Percentiles rank a stretch among this genome's conserved stretches.
These are phyloP conservation scores for Cinclus cinclus DNA, from an alignment of 2,113 vertebrate species.

Conservation along the genomic window DNA sequence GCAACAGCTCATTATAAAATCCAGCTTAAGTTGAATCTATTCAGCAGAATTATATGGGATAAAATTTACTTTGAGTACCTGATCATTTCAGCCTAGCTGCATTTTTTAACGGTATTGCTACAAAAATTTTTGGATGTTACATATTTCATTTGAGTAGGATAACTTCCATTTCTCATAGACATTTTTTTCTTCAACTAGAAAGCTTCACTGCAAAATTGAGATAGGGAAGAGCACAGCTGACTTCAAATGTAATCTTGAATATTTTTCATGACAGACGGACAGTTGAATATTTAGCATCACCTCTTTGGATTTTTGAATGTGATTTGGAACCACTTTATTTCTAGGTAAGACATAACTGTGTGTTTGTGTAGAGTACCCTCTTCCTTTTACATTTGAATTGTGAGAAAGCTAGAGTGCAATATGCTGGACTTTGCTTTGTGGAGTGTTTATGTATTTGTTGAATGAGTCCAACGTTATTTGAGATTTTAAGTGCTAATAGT, in stretches of 20 bases:
- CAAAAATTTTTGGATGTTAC: neutral
- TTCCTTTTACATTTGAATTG: neutral
- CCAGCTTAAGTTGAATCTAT: neutral
- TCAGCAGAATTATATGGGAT: neutral
- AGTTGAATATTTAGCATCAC: neutral
- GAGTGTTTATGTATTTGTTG: neutral
- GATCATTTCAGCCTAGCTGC: neutral
- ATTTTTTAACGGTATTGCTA: neutral
- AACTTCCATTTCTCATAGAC: neutral
- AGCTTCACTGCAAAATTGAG: neutral
- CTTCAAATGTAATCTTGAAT: neutral
- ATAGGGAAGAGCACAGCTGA: neutral
- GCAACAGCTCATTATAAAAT: neutral
- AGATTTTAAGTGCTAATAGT: neutral
- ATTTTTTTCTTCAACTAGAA: neutral
- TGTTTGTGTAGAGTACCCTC: neutral
- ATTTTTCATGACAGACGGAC: neutral
- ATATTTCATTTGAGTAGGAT: neutral
- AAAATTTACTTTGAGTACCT: neutral
- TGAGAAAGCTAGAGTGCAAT: neutral
- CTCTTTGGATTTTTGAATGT: constrained; percentile 45
- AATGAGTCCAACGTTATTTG: neutral
- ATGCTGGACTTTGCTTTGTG: neutral
- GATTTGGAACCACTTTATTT: constrained; percentile 34
- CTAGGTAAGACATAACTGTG: constrained; percentile 53